Percentiles rank a stretch among this genome's conserved stretches.
Evolutionary conservation across 2,113 vertebrate genomes (phyloP).

Genomic region (Ameiurus melas): DNA sequence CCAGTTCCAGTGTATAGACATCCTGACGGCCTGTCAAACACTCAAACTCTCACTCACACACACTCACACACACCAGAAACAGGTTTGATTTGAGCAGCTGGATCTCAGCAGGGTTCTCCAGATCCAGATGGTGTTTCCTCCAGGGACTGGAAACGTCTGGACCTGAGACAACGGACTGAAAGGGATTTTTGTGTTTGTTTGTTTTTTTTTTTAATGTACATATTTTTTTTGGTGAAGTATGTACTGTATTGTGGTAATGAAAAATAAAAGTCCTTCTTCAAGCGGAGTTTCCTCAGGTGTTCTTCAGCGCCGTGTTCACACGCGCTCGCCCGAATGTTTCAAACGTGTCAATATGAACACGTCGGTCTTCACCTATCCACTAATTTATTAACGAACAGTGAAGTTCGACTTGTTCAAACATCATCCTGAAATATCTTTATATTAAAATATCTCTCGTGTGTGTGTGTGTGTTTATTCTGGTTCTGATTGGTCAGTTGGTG

Average conservation of each 20-base stretch:
- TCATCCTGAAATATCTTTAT: neutral
- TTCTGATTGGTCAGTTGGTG: neutral
- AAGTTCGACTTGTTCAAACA: neutral
- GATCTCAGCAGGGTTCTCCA: neutral
- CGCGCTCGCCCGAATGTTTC: no score
- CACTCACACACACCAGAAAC: neutral
- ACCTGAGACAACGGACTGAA: constrained; percentile 17
- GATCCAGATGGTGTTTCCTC: constrained; percentile 4
- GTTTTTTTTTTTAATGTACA: constrained; percentile 65
- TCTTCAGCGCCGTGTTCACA: neutral
- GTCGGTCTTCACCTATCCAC: no score
- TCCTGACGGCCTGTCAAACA: no score
- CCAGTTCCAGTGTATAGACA: neutral
- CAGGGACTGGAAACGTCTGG: neutral
- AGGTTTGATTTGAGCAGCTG: neutral
- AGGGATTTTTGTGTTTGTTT: constrained; percentile 20
- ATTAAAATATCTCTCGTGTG: neutral
- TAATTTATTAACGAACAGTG: neutral
- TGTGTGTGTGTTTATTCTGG: neutral
- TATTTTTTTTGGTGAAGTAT: constrained; percentile 56
- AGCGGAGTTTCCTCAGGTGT: neutral
- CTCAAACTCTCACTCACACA: neutral
- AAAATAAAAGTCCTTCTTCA: constrained; percentile 58
- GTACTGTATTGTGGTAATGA: constrained; percentile 62
- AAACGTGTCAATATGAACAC: no score